Conservation (phyloP, 2,797 vertebrate genomes). For the Cynodonichthys magdalenae region DNA sequence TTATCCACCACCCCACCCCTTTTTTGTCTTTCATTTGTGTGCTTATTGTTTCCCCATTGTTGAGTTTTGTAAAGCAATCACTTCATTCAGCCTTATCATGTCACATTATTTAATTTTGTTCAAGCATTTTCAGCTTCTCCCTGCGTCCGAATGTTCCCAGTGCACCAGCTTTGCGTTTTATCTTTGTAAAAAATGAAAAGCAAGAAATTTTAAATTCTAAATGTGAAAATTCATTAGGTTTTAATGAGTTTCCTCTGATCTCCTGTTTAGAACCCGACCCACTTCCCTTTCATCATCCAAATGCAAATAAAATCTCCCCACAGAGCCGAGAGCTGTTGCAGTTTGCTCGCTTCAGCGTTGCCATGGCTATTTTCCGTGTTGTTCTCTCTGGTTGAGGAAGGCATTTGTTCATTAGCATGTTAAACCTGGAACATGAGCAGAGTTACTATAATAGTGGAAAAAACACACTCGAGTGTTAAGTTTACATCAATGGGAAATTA, state of each 20-base stretch:
- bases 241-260: slow-evolving; percentile 75
- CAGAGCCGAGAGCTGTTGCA: slow-evolving; percentile 30
- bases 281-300: slow-evolving; percentile 64
- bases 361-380: slow-evolving; percentile 56
- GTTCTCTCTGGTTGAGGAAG: slow-evolving; percentile 21
- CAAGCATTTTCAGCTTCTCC: neutral
- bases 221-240: slow-evolving; percentile 62
- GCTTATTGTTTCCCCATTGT: neutral
- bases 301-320: slow-evolving; percentile 65
- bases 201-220: slow-evolving; percentile 75
- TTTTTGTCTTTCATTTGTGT: neutral
- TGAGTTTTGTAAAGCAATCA: slow-evolving; percentile 8
- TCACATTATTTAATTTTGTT: slow-evolving; percentile 15
- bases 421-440: slow-evolving; percentile 3
- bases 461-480: slow-evolving; percentile 1
- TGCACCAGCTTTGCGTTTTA: slow-evolving; percentile 1
- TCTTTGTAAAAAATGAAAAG: slow-evolving; percentile 33
- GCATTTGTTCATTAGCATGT: slow-evolving; percentile 34
- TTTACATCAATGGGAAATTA: slow-evolving; percentile 15
- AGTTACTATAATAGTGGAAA: neutral
- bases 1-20: no score
- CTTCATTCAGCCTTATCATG: slow-evolving; percentile 1
- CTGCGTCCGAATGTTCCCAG: neutral
- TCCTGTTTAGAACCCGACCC: slow-evolving; percentile 40
- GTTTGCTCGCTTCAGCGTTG: slow-evolving; percentile 42